These are phyloP conservation scores for Chaenogobius annularis DNA, from an alignment of 2,113 vertebrate species.

Conservation along the genomic window DNA sequence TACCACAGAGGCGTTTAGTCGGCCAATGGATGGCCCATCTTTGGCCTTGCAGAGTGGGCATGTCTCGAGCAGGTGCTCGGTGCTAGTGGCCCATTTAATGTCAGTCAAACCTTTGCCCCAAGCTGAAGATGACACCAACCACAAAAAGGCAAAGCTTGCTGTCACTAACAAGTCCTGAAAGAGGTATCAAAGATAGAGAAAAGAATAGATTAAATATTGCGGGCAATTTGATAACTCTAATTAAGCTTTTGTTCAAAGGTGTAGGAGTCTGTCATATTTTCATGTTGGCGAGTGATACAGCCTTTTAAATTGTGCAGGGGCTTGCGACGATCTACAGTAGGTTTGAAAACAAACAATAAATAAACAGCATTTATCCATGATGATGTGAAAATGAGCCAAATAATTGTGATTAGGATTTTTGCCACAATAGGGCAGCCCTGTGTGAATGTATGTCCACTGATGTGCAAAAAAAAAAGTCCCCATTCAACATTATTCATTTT, in stretches of 20 bases:
- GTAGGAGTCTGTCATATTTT: not conserved
- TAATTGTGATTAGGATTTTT: no score
- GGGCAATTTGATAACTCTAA: no score
- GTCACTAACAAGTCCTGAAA: conserved; percentile 89
- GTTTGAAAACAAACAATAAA: no score
- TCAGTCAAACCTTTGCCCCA: conserved; percentile 92
- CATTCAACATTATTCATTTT: no score
- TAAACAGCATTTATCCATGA: no score
- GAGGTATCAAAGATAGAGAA: not conserved
- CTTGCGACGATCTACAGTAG: no score
- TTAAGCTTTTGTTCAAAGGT: not conserved
- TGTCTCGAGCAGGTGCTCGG: conserved; percentile 57
- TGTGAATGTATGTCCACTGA: no score
- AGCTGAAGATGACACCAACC: conserved; percentile 92
- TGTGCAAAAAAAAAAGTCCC: no score
- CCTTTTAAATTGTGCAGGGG: no score
- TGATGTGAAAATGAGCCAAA: no score
- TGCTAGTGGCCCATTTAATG: conserved; percentile 83
- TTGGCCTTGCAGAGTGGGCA: conserved; percentile 70
- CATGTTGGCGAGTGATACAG: not conserved
- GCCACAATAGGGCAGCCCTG: no score
- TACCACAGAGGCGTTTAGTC: conserved; percentile 94
- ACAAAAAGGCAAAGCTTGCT: conserved; percentile 88
- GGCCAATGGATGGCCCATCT: conserved; percentile 82
- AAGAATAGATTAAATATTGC: not conserved